phyloP scores from a whole-genome alignment of 2,113 vertebrate species.

The Enhydra lutris region DNA sequence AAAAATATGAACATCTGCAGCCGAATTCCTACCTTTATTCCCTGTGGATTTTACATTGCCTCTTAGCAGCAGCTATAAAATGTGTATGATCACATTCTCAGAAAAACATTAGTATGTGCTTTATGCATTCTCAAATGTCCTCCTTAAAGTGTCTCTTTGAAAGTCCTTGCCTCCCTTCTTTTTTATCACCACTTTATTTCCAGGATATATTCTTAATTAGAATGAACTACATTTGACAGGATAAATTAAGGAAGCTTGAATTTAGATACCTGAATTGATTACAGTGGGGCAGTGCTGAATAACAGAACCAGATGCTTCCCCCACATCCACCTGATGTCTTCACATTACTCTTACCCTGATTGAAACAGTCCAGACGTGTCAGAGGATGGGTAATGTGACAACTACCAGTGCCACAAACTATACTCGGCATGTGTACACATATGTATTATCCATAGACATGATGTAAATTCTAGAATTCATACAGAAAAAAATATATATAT shows the following conservation, averaged over 20 bases:
- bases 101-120: neutral
- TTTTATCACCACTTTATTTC: conserved; percentile 7
- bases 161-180: neutral
- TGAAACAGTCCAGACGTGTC: neutral
- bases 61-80: neutral
- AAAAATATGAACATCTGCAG: neutral
- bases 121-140: neutral
- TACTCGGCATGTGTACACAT: accelerated
- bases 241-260: neutral
- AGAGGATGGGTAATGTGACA: neutral
- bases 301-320: neutral
- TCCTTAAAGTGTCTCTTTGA: neutral
- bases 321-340: neutral
- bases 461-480: neutral
- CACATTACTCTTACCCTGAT: neutral
- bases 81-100: neutral
- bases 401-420: neutral
- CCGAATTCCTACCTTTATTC: neutral
- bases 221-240: conserved; percentile 21
- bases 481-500: neutral
- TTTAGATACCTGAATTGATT: neutral
- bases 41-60: neutral
- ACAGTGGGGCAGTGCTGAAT: neutral
- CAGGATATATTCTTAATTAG: conserved; percentile 18
- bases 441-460: neutral